Conservation (phyloP, 2,113 vertebrate genomes). For the Silurus meridionalis region DNA sequence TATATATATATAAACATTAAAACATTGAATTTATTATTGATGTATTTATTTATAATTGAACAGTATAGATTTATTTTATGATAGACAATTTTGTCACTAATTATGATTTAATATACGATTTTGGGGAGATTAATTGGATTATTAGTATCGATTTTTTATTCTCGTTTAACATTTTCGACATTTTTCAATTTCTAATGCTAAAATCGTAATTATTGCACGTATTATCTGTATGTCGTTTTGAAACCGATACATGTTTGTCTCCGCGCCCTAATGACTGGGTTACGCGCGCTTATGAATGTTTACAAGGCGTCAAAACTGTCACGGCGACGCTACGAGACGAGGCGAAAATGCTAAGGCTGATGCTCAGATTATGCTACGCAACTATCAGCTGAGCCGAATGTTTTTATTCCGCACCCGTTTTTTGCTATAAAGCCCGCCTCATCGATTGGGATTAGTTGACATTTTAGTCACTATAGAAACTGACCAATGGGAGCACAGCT, state of each 20-base stretch:
- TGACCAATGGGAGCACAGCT: background rate
- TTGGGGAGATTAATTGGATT: background rate
- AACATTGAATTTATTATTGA: no score
- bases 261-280: no score
- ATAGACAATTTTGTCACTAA: background rate
- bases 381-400: constrained; percentile 1
- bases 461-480: background rate
- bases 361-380: constrained; percentile 4
- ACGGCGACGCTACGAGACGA: background rate
- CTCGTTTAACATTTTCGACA: background rate
- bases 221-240: background rate
- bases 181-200: background rate
- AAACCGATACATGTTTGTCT: background rate
- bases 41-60: no score
- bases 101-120: background rate
- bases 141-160: no score
- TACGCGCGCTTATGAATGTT: no score
- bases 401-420: background rate
- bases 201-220: background rate
- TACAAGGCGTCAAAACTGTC: background rate
- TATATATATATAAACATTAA: no score
- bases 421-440: background rate
- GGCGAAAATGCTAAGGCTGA: background rate
- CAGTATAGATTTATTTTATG: no score
- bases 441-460: background rate